Base-by-base conservation (phyloP, 2,888 invertebrate genomes). In the Mesochorus sp. region DNA sequence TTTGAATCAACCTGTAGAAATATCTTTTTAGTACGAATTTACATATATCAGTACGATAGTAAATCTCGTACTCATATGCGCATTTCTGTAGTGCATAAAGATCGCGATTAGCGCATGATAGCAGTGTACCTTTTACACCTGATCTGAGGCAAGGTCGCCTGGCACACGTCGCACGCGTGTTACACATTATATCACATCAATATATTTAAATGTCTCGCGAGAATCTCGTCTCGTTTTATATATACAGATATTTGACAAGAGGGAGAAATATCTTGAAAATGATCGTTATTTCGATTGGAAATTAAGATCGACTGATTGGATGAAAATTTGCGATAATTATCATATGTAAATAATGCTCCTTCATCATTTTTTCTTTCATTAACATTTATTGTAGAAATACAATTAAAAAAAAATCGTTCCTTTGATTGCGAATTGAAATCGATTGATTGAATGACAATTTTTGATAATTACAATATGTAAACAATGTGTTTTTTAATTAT, bases 121-220 rank as follows among this genome's bases (percentile, higher is more conserved):
- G 59, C 44, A 66, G 64, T 78, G 78, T 42, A 78, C 78, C 73
- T 74, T 78, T 66, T 70, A 74, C 70, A 77, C 75, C 79, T 80
- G 83, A 82, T n/a, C 84, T 80, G 82, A 75, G 79, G 81, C 88
- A 88, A 89, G 89, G 89, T 84, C 87, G 81, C 71, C 85, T 53
- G 83, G 87, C 87, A 88, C 84, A 85, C 82, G 82, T 82, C 82
- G 77, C 79, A 83, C 83, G 85, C 87, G 85, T 89, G 88, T 82
- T 82, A 82, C 84, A n/a, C n/a, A 86, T 89, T 89, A 89, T 89
- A 87, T 89, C 88, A 89, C 76, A 75, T 74, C 74, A 55, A 71
- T 74, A 51, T 66, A 59, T 67, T 66, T 42, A 24, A 80, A 79
- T 83, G 84, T 59, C 80, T n/a, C n/a, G n/a, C 80, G 70, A 85